Conservation (phyloP, 2,113 vertebrate genomes). For the Smithornis capensis region DNA sequence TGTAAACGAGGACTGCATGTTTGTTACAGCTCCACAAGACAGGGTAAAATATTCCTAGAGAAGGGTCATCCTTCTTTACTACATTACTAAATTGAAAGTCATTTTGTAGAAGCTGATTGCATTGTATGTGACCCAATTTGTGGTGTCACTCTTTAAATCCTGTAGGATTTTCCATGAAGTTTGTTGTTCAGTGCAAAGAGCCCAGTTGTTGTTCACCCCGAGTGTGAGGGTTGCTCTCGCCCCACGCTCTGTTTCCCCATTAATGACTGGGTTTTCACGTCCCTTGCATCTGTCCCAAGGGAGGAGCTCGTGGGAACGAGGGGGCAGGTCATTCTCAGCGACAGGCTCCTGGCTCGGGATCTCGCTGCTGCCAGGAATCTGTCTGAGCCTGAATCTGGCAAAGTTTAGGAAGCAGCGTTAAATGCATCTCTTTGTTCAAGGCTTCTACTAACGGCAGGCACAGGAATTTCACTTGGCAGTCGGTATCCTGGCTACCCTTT, state of each 20-base stretch:
- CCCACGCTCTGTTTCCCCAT: background rate
- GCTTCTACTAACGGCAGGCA: slow-evolving; percentile 32
- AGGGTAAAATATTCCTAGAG: background rate
- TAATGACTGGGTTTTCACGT: background rate
- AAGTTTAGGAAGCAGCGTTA: slow-evolving; percentile 31
- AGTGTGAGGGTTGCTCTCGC: background rate
- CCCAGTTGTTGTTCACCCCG: background rate
- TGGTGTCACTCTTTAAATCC: background rate
- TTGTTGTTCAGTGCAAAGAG: background rate
- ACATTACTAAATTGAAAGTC: background rate
- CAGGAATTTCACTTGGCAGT: slow-evolving; percentile 51
- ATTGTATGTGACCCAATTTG: background rate
- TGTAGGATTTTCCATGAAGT: background rate
- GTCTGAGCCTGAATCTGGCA: slow-evolving; percentile 47
- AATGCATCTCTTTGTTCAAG: slow-evolving; percentile 58
- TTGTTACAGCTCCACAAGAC: background rate
- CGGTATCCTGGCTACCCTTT: slow-evolving; percentile 62
- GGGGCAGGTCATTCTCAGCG: slow-evolving; percentile 69
- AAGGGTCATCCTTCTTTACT: background rate
- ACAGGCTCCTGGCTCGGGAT: slow-evolving; percentile 23
- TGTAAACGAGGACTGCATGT: background rate
- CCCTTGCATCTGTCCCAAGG: slow-evolving; percentile 44
- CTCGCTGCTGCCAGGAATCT: slow-evolving; percentile 51
- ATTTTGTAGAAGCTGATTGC: background rate
- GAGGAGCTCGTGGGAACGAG: slow-evolving; percentile 68